phyloP scores from a whole-genome alignment of 2,888 invertebrate genomes.

The Eilema griseolum region DNA sequence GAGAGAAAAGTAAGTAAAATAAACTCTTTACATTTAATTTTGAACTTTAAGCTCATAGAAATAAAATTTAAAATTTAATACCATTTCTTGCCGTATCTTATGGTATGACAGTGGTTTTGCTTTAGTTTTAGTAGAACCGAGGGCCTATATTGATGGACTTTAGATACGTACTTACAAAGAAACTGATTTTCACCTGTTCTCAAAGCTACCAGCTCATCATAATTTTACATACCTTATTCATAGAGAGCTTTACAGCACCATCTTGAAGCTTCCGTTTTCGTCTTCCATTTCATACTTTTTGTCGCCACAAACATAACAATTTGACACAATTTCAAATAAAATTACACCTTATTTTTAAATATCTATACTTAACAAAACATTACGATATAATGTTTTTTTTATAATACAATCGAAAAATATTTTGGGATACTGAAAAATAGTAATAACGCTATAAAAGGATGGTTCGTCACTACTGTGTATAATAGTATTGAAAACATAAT shows the following conservation, averaged over 20 bases:
- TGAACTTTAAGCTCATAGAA: too few relatives aligned
- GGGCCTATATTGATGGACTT: too few relatives aligned
- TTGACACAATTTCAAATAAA: neutral
- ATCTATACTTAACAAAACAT: neutral
- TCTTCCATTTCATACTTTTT: neutral
- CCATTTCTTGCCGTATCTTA: too few relatives aligned
- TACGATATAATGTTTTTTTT: neutral
- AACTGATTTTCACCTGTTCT: too few relatives aligned
- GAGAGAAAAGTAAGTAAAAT: too few relatives aligned
- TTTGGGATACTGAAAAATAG: conserved; percentile 57
- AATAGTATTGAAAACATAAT: conserved; percentile 44
- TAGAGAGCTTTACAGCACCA: neutral
- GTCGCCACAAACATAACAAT: neutral
- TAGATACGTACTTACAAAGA: too few relatives aligned
- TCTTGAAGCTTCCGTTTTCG: neutral
- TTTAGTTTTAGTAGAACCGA: too few relatives aligned
- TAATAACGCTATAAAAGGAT: conserved; percentile 51
- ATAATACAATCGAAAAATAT: conserved; percentile 47
- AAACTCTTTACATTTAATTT: too few relatives aligned
- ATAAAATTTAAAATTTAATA: too few relatives aligned
- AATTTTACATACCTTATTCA: neutral
- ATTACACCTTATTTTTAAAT: neutral
- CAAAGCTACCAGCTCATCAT: neutral
- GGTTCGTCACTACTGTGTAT: conserved; percentile 48
- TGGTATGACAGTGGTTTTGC: too few relatives aligned